Percentiles rank a stretch among this genome's conserved stretches.
These are phyloP conservation scores for Drosophila emarginata DNA, from an alignment of 2,888 invertebrate genomes.

Conservation along the genomic window DNA sequence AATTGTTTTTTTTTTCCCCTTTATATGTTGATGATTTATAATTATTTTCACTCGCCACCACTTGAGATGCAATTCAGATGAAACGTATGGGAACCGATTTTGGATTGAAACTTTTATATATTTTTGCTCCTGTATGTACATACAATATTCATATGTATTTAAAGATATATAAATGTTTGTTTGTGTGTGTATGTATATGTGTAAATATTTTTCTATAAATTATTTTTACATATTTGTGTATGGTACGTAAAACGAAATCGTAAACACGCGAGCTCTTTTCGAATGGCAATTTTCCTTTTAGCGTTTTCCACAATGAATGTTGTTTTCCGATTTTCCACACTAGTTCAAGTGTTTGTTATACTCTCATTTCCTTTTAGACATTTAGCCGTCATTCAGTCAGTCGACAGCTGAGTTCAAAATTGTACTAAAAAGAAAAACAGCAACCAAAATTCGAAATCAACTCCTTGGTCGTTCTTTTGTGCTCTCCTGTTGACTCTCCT, in stretches of 20 bases:
- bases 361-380: slow-evolving; percentile 49
- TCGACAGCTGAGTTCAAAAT: slow-evolving; percentile 65
- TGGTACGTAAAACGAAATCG: slow-evolving; percentile 21
- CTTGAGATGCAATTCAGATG: slow-evolving; percentile 42
- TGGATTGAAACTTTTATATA: slow-evolving; percentile 24
- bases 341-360: slow-evolving; percentile 15
- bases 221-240: slow-evolving; percentile 48
- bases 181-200: slow-evolving; percentile 16
- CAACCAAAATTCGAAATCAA: slow-evolving; percentile 70
- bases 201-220: slow-evolving; percentile 44
- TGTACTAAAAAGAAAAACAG: slow-evolving; percentile 68
- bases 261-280: slow-evolving; percentile 35
- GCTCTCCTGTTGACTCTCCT: not conserved
- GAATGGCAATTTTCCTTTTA: slow-evolving; percentile 2
- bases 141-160: not conserved
- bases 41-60: slow-evolving; percentile 51
- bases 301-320: slow-evolving; percentile 8
- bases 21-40: slow-evolving; percentile 14
- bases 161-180: slow-evolving; percentile 1
- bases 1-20: not conserved
- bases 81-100: slow-evolving; percentile 26
- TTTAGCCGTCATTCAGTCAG: slow-evolving; percentile 49
- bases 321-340: slow-evolving; percentile 4
- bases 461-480: slow-evolving; percentile 48
- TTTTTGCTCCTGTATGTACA: not conserved